Evolutionary conservation across 1,140 invertebrate species (phyloP).

Genomic region (Yoshiicerus persimilis): DNA sequence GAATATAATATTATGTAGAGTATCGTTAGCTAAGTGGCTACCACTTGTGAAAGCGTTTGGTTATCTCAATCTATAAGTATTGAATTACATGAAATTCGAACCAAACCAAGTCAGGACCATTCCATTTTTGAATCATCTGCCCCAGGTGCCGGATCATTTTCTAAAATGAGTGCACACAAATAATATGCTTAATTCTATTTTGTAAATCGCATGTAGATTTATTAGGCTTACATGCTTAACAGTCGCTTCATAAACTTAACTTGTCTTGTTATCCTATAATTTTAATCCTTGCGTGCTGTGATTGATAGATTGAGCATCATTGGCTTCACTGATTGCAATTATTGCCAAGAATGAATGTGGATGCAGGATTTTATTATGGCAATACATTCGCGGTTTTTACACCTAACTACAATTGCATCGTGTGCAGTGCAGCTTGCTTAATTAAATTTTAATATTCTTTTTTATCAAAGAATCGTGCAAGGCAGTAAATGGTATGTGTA

Average conservation of each 20-base stretch:
- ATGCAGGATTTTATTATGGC: not conserved
- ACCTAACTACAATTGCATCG: not conserved
- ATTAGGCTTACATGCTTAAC: no score
- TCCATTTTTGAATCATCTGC: not conserved
- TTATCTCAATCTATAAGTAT: not conserved
- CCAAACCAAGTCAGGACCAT: not conserved
- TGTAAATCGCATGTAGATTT: no score
- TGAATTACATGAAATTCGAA: not conserved
- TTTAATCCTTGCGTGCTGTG: not conserved
- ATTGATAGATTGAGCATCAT: not conserved
- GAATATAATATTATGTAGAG: no score
- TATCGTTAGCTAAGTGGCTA: not conserved
- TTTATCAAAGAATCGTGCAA: no score
- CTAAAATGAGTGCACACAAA: not conserved
- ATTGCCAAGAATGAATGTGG: not conserved
- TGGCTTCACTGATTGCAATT: not conserved
- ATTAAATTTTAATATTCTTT: no score
- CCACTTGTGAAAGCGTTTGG: not conserved
- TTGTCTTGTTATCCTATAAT: not conserved
- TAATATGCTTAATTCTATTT: no score
- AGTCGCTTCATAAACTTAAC: not conserved
- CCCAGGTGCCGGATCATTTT: not conserved
- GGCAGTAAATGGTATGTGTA: no score
- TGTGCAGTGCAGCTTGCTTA: not conserved
- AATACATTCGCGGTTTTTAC: not conserved